Evolutionary conservation across 2,113 vertebrate genomes (phyloP).

Genomic region (Rhynchopsitta pachyrhyncha): DNA sequence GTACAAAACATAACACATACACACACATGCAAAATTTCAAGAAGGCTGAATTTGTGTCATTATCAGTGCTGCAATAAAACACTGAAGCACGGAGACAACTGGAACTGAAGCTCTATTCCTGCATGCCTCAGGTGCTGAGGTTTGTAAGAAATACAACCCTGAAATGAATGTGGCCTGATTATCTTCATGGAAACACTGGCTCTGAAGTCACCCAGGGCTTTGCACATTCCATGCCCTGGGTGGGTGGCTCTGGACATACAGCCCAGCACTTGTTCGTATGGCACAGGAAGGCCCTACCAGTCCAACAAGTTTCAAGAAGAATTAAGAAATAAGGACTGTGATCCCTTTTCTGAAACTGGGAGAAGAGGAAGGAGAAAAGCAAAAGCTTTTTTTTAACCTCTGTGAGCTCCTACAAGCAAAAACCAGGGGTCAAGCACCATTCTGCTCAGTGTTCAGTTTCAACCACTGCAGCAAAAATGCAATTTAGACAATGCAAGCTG

Average conservation of each 20-base stretch:
- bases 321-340: accelerated
- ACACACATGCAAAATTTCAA: neutral
- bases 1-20: neutral
- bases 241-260: neutral
- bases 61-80: neutral
- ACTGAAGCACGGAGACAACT: neutral
- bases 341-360: neutral
- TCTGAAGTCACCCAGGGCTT: neutral
- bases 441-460: neutral
- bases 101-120: neutral
- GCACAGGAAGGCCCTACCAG: neutral
- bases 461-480: neutral
- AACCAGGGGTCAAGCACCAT: accelerated
- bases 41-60: neutral
- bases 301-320: neutral
- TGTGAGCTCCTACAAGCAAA: neutral
- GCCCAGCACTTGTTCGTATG: neutral
- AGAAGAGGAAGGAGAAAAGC: neutral
- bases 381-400: neutral
- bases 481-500: neutral
- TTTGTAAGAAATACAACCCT: neutral
- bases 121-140: neutral
- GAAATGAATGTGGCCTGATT: accelerated
- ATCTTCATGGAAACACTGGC: neutral
- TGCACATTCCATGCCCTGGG: accelerated